Base-by-base conservation (phyloP, 2,888 invertebrate genomes). In the Operophtera brumata region DNA sequence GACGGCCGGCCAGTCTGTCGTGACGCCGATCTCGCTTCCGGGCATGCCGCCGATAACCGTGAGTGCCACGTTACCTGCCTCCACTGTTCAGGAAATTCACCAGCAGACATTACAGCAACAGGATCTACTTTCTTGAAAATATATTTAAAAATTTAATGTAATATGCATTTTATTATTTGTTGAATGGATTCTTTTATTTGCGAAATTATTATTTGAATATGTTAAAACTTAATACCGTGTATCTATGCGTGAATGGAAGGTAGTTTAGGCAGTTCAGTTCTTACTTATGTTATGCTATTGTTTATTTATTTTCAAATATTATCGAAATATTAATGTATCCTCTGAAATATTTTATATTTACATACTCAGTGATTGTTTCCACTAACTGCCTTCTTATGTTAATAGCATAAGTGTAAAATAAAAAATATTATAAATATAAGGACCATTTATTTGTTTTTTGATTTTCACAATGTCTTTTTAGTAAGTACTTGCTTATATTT, bases 21-120 rank as follows among this genome's bases (percentile, higher is more conserved):
- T 93, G 28, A 94, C 94, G 0, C 94, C 94, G 0, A 92, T 94
- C 40, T 92, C 93, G 10, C 82, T 95, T 62, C 95, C 94, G 1
- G 95, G 95, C 32, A 94, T 95, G 94, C 95, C 95, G 13, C 94
- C 95, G 9, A 93, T 95, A 60, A 95, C 94, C 12, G 95, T 95
- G 10, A 94, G 94, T 67, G 94, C 94, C 12, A 93, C 93, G 13
- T 77, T 94, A 64, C 94, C 94, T 0, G 92, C 92, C 13, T 86
- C 91, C 8, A 91, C 92, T 9, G 86, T 93, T 75, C 92, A 92
- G 69, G 91, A 91, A 69, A 84, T 91, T 45, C 86, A 89, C 59
- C 88, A 90, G 57, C 87, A 88, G 68, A 73, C 79, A 49, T 71
- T 80, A 71, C 88, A 88, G 44, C 84, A 86, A 44, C 86, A 84